phyloP scores from a whole-genome alignment of 2,888 invertebrate species.

The Trisateles emortualis region DNA sequence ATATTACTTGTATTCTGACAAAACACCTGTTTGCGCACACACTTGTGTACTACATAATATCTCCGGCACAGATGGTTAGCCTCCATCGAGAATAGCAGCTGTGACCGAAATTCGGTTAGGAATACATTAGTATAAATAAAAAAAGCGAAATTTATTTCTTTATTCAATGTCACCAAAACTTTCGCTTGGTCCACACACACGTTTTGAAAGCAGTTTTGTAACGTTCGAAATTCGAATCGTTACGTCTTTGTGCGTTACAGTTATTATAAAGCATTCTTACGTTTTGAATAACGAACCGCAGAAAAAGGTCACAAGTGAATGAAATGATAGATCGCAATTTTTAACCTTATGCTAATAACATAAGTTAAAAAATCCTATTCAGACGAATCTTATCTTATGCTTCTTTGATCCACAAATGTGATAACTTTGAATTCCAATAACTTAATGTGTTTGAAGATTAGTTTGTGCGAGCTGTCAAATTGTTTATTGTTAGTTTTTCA shows the following conservation, averaged over 20 bases:
- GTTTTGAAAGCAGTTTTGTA: constrained; percentile 42
- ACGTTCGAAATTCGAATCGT: constrained; percentile 42
- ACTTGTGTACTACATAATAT: too few relatives aligned
- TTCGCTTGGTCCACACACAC: constrained; percentile 54
- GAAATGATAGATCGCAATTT: too few relatives aligned
- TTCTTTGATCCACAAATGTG: too few relatives aligned
- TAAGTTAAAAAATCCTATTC: too few relatives aligned
- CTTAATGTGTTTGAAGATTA: constrained; percentile 12
- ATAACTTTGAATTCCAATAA: constrained; percentile 15
- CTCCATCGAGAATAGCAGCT: too few relatives aligned
- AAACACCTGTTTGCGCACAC: too few relatives aligned
- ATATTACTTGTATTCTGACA: too few relatives aligned
- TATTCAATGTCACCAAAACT: constrained; percentile 58
- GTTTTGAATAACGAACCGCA: constrained; percentile 20
- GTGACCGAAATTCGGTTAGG: too few relatives aligned
- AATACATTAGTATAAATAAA: constrained; percentile 54
- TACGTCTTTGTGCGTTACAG: constrained; percentile 53
- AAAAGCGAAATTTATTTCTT: constrained; percentile 59
- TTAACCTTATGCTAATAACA: too few relatives aligned
- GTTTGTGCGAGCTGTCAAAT: constrained; percentile 4
- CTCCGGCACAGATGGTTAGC: too few relatives aligned
- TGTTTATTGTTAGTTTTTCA: constrained; percentile 1
- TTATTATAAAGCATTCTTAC: constrained; percentile 42
- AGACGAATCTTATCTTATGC: too few relatives aligned
- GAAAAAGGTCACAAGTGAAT: too few relatives aligned